phyloP scores from a whole-genome alignment of 2,888 invertebrate species.

The Ferrisia virgata region DNA sequence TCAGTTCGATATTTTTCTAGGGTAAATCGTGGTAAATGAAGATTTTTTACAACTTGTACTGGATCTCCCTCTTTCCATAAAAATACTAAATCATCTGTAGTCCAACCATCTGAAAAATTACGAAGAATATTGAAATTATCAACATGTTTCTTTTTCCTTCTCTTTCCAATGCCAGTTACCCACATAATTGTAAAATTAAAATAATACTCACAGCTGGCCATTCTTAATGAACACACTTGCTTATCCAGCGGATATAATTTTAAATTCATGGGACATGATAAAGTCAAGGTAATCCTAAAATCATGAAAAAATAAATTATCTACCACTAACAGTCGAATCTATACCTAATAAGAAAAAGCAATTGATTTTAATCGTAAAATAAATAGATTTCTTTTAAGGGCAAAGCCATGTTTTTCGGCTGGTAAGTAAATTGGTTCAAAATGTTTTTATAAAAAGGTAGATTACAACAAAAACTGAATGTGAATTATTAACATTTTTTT shows the following conservation, averaged over 20 bases:
- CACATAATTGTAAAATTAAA: background rate
- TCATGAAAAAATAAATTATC: slow-evolving; percentile 46
- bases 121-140: background rate
- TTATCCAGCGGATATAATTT: slow-evolving; percentile 94
- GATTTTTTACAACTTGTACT: slow-evolving; percentile 89
- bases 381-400: too few species aligned
- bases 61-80: slow-evolving; percentile 95
- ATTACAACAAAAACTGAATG: too few species aligned
- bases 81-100: slow-evolving; percentile 92
- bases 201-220: slow-evolving; percentile 90
- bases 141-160: background rate
- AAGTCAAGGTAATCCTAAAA: slow-evolving; percentile 84
- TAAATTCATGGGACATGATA: slow-evolving; percentile 96
- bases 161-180: background rate
- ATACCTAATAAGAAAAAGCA: too few species aligned
- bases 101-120: slow-evolving; percentile 83
- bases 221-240: slow-evolving; percentile 88
- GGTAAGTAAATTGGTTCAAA: too few species aligned
- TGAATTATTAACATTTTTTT: too few species aligned
- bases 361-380: too few species aligned
- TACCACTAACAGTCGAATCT: too few species aligned
- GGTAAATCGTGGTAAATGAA: slow-evolving; percentile 91
- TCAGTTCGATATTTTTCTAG: slow-evolving; percentile 91
- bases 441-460: too few species aligned
- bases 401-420: too few species aligned